These are phyloP conservation scores for Galemys pyrenaicus DNA, from an alignment of 2,113 vertebrate genomes.

Conservation along the genomic window DNA sequence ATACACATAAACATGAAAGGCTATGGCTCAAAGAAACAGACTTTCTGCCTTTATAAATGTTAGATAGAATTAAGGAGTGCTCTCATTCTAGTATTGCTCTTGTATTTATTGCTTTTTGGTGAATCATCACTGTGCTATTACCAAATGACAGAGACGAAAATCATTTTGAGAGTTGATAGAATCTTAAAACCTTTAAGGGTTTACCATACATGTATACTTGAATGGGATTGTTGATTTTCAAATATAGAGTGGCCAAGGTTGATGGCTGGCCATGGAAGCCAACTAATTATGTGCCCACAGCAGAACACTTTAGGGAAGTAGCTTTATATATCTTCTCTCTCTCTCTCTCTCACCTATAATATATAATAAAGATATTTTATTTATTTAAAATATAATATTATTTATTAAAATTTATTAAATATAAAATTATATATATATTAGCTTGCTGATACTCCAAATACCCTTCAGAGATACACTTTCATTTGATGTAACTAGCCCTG, in stretches of 20 bases:
- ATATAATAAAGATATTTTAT: too few relatives aligned
- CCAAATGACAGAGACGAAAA: slow-evolving; percentile 54
- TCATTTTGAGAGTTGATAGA: slow-evolving; percentile 31
- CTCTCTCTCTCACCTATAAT: too few relatives aligned
- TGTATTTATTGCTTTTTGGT: slow-evolving; percentile 21
- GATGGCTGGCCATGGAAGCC: slow-evolving; percentile 1
- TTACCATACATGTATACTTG: slow-evolving; percentile 24
- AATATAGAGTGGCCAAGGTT: slow-evolving; percentile 31
- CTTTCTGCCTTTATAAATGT: slow-evolving; percentile 23
- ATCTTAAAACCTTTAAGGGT: slow-evolving; percentile 47
- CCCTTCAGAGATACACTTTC: slow-evolving; percentile 38
- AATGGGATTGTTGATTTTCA: slow-evolving; percentile 61
- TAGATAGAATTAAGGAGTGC: slow-evolving; percentile 23
- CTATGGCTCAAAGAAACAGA: slow-evolving; percentile 14
- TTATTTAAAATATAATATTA: too few relatives aligned
- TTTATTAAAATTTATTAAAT: too few relatives aligned
- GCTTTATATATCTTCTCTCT: slow-evolving; percentile 51
- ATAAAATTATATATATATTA: slow-evolving; percentile 44
- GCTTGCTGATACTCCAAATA: slow-evolving; percentile 38
- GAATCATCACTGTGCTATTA: slow-evolving; percentile 31
- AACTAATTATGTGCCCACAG: not conserved
- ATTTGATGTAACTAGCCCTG: slow-evolving; percentile 13
- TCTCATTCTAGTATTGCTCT: not conserved
- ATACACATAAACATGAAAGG: slow-evolving; percentile 28
- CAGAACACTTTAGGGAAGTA: slow-evolving; percentile 51